A percentile compares a stretch with the other conserved stretches of the same genome.
Evolutionary conservation across 2,888 invertebrate species (phyloP).

Genomic region (Gastracanthus pulcherrimus): DNA sequence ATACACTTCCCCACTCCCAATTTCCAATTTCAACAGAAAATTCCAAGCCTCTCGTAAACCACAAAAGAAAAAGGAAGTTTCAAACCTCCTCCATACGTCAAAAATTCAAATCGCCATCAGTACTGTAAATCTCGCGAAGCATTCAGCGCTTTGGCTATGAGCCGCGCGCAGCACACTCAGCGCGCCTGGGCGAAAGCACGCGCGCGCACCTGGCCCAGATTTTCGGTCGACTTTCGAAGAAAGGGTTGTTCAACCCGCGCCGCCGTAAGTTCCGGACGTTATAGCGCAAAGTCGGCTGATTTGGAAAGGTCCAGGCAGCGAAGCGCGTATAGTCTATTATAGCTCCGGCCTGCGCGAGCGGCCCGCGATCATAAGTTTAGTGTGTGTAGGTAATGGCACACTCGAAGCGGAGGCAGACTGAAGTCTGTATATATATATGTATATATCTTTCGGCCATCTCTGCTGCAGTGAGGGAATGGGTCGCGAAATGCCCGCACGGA

Average conservation of each 20-base stretch:
- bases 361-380: not conserved
- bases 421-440: not conserved
- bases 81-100: too few species aligned
- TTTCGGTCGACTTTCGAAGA: constrained; percentile 45
- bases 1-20: too few species aligned
- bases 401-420: not conserved
- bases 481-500: not conserved
- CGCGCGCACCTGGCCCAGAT: constrained; percentile 28
- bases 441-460: not conserved
- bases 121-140: too few species aligned
- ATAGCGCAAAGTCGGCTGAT: constrained; percentile 58
- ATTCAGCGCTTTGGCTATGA: too few species aligned
- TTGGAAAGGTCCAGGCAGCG: constrained; percentile 61
- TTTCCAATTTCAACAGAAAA: too few species aligned
- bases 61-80: too few species aligned
- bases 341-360: not conserved
- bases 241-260: constrained; percentile 63
- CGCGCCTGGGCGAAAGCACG: constrained; percentile 13
- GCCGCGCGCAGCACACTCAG: not conserved
- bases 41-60: too few species aligned
- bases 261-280: constrained; percentile 55
- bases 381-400: not conserved
- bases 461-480: not conserved
- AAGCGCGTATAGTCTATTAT: constrained; percentile 50
- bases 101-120: too few species aligned